Conservation (phyloP, 2,888 invertebrate genomes). For the Fragum fragum region DNA sequence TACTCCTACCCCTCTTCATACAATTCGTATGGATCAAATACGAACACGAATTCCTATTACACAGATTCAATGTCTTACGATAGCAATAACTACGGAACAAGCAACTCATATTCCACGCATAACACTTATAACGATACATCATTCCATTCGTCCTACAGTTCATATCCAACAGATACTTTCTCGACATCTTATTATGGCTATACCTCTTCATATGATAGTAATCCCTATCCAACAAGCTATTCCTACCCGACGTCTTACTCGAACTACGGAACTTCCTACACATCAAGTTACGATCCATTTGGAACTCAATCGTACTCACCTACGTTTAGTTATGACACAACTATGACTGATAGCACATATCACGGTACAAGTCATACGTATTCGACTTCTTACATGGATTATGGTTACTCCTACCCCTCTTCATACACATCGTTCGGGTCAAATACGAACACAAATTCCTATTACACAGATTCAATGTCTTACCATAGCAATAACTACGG, state of each 20-base stretch:
- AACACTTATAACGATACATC: neutral
- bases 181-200: too few species aligned
- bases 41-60: neutral
- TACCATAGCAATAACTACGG: neutral
- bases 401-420: neutral
- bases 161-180: neutral
- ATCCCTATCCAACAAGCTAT: neutral
- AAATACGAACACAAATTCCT: neutral
- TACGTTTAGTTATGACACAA: neutral
- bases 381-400: too few species aligned
- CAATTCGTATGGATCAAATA: neutral
- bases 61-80: neutral
- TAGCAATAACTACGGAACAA: too few species aligned
- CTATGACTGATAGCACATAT: too few species aligned
- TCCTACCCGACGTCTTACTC: neutral
- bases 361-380: too few species aligned
- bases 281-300: neutral
- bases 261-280: neutral
- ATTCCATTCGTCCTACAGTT: neutral
- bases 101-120: too few species aligned
- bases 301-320: neutral
- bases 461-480: neutral
- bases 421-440: neutral
- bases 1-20: neutral
- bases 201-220: too few species aligned